Base-by-base conservation (phyloP, 92 coral and sea anemone species). In the Bergia sp. region DNA sequence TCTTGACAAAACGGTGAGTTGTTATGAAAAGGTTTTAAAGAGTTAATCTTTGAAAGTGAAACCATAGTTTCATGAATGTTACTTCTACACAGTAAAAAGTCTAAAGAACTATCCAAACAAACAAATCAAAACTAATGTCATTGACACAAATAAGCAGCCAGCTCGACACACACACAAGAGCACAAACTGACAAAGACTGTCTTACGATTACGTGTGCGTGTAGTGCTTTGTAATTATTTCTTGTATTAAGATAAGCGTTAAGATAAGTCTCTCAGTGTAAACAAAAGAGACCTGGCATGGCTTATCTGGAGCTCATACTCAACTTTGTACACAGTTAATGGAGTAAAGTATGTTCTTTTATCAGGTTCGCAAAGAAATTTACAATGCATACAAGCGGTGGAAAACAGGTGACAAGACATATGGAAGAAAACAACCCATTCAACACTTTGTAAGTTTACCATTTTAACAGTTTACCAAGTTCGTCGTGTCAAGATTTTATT, bases 331-430 rank as follows among this genome's bases (percentile, higher is more conserved):
- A 36, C 58, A 1, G 23, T 23, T 75, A 74, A 38, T n/a, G n/a
- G n/a, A 40, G 12, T 50, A 80, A 55, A 12, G 44, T 86, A n/a
- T 66, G 57, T 78, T 38, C 20, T 53, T 61, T 75, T 66, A 41
- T 61, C 53, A 97, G 99, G 97, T 97, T 7, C 96, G 99, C 37
- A 94, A 92, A 18, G 99, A 97, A 84, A 95, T 92, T 86, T 94
- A 92, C 86, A 97, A 97, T 86, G 99, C 98, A 16, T 97, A 94
- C 91, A 91, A 94, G 85, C 95, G 99, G 37, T 97, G 99, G 99
- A 97, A 94, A 86, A 97, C 99, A 64, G 98, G 98, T 4, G 99
- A 97, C 91, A 97, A 95, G 91, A 92, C 92, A 18, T 97, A 95
- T 81, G 99, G 99, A 71, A 87, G 95, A 74, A 94, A 96, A 41